Evolutionary conservation across 1,140 invertebrate genomes (phyloP).

Genomic region (Brachionus rubens): DNA sequence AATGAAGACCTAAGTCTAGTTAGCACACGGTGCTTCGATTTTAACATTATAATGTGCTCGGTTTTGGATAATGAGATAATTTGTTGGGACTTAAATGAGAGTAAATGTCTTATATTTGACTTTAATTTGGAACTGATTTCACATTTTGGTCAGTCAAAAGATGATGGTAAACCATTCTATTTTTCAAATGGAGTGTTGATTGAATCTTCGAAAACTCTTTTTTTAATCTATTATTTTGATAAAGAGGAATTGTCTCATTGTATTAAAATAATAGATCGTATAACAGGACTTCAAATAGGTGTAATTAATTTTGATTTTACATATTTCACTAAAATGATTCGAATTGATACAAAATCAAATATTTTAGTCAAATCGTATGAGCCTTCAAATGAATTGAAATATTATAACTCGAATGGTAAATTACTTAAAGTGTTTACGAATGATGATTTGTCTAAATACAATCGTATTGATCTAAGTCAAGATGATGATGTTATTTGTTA

Average conservation of each 20-base stretch:
- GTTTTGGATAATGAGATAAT: conserved; percentile 16
- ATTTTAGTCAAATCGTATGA: conserved; percentile 26
- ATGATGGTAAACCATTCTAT: conserved; percentile 16
- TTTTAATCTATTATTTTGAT: conserved; percentile 42
- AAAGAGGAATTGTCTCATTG: not conserved
- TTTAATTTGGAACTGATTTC: not conserved
- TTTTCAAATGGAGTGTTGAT: conserved; percentile 27
- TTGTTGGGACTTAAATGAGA: conserved; percentile 20
- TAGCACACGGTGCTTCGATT: not conserved
- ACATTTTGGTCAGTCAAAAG: not conserved
- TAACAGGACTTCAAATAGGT: not conserved
- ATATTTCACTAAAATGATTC: conserved; percentile 38
- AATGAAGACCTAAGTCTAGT: not conserved
- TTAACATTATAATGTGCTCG: not conserved
- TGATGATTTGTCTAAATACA: not conserved
- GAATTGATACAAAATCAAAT: conserved; percentile 35
- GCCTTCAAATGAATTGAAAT: conserved; percentile 24
- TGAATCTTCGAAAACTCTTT: not conserved
- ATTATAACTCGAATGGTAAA: conserved; percentile 4
- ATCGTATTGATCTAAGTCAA: conserved; percentile 33
- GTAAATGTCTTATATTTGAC: conserved; percentile 20
- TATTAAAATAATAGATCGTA: conserved; percentile 26
- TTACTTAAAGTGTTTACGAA: conserved; percentile 21
- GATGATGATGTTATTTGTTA: conserved; percentile 43
- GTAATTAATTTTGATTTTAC: conserved; percentile 33